phyloP scores from a whole-genome alignment of 2,888 invertebrate species.

The Camptogramma bilineatum region DNA sequence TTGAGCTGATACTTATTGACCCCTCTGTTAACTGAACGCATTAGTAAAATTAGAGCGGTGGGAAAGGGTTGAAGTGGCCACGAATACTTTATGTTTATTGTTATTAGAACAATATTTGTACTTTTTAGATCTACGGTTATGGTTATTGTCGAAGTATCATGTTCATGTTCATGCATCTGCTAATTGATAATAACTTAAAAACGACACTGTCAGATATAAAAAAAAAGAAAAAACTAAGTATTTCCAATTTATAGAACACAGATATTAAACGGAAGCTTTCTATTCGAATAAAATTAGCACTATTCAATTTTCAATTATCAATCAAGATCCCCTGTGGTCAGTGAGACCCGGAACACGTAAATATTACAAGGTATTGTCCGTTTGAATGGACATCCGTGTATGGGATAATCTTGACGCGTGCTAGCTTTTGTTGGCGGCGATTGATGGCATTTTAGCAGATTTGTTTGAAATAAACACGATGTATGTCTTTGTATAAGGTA shows the following conservation, averaged over 20 bases:
- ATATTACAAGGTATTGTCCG: slow-evolving; percentile 62
- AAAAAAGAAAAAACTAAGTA: not conserved
- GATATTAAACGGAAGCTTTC: slow-evolving; percentile 8
- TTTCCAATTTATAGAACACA: slow-evolving; percentile 9
- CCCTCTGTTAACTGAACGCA: slow-evolving; percentile 73
- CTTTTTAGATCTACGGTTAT: slow-evolving; percentile 78
- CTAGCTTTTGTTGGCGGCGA: slow-evolving; percentile 54
- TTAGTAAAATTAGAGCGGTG: slow-evolving; percentile 85
- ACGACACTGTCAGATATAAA: slow-evolving; percentile 8
- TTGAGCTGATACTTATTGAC: slow-evolving; percentile 72
- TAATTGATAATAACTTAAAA: slow-evolving; percentile 40
- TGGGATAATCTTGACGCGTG: slow-evolving; percentile 54
- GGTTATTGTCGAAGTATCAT: slow-evolving; percentile 67
- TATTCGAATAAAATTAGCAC: slow-evolving; percentile 62
- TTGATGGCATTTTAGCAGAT: slow-evolving; percentile 51
- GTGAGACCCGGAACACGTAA: slow-evolving; percentile 51
- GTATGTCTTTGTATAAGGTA: slow-evolving; percentile 11
- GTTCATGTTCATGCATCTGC: slow-evolving; percentile 54
- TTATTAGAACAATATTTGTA: slow-evolving; percentile 85
- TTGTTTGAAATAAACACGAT: slow-evolving; percentile 57
- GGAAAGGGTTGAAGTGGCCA: slow-evolving; percentile 77
- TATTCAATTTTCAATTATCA: slow-evolving; percentile 72
- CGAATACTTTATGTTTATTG: slow-evolving; percentile 81
- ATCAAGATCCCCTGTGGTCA: slow-evolving; percentile 71
- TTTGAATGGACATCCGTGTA: slow-evolving; percentile 51